Base-by-base conservation (phyloP, 2,888 invertebrate species). In the Leptinotarsa rubiginosa region DNA sequence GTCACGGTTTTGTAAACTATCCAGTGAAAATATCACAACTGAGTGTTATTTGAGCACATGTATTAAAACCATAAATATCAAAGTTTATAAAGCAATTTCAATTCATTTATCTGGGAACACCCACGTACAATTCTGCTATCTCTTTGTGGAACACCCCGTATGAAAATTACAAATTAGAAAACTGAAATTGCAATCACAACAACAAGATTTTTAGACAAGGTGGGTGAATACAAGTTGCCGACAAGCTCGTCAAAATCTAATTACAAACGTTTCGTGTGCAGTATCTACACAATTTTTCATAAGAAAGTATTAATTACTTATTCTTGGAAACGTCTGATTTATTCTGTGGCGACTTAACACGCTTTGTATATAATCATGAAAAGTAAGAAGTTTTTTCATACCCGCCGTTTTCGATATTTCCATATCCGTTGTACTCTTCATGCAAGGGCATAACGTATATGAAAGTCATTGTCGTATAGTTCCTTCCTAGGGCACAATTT, bases 381-480 rank as follows among this genome's bases (percentile, higher is more conserved):
- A 75, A 75, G 67, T 73, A 69, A 41, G 56, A 56, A 69, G 64
- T 78, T 79, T 80, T 80, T 82, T 70, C 81, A 77, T 81, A 85
- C 85, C 85, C 84, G 81, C 85, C 85, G 81, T 87, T 86, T 82
- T 85, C 85, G 72, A 86, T 78, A 82, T 86, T 80, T 81, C 86
- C 85, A 79, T 86, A 85, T 73, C 86, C 86, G 78, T 87, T 85
- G 81, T 85, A 82, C 69, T 86, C 85, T 81, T 87, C 87, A 79
- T 85, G 84, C 75, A 87, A 81, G 64, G 88, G 87, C 85, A 87
- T 85, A 72, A 88, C 88, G 77, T 87, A 87, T 79, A 88, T 88
- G 82, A 86, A 88, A 76, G 88, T 88, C 88, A 88, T 88, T 81
- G 85, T 86, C 66, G 70, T 59, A 75, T 70, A 22, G 67, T 59